Base-by-base conservation (phyloP, 2,113 vertebrate genomes). In the Daubentonia madagascariensis region DNA sequence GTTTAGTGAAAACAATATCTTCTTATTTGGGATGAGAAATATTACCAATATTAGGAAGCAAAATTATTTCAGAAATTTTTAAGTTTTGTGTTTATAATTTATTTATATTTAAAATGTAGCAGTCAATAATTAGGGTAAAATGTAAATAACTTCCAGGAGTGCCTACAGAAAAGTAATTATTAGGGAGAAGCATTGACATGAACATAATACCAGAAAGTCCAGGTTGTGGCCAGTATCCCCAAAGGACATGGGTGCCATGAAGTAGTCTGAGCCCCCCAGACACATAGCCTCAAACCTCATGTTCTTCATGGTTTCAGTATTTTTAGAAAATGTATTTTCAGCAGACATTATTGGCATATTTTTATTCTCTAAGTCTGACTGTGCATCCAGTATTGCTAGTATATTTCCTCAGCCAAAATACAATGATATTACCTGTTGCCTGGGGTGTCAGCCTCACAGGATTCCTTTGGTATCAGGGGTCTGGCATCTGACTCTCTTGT, bases 91-190 rank as follows among this genome's bases (percentile, higher is more conserved):
- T 67, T 73, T 97, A 52, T 93, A 48, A 22, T 50, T 9, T 57
- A 50, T 91, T 93, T 96, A 79, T 94, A 76, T 76, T 76, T 91
- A 72, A 94, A 97, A 81, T 50, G 37, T 35, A 65, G 40, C 37
- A 89, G 45, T 88, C 76, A 80, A 50, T 97, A 95, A 84, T 76
- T 78, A 43, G 43, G 35, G n/a, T 83, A 61, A 83, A 63, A 65
- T 61, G 45, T 61, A 35, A 85, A 30, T 85, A 89, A 52, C 63
- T 86, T 91, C 22, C 7, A 70, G 4, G 43, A 18, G 2, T 88
- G 2, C 59, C 35, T 90, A 0, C 40, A 94, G 63, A 2, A 81
- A 91, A 61, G 37, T 86, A 30, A 59, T 45, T 72, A 35, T 35
- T 72, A 40, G 25, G 59, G 20, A 88, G 52, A 89, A 94, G 63